phyloP scores from a whole-genome alignment of 2,113 vertebrate genomes.

The Scolopax mira region DNA sequence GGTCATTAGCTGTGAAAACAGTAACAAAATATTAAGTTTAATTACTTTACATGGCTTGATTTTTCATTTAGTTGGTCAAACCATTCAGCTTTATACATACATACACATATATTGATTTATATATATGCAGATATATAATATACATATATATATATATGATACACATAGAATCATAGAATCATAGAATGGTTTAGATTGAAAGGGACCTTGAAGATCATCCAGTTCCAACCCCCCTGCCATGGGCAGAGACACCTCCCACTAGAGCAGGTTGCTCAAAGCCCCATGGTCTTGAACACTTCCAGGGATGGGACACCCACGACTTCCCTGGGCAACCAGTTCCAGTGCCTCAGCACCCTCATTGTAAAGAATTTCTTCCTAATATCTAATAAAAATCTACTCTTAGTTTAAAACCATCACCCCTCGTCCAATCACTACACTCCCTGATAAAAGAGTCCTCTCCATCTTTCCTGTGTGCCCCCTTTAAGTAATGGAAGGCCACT shows the following conservation, averaged over 20 bases:
- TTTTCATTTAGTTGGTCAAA: slow-evolving; percentile 42
- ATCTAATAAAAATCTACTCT: neutral
- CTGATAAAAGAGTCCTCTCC: neutral
- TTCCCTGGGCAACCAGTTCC: neutral
- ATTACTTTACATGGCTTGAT: slow-evolving; percentile 13
- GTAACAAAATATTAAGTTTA: neutral
- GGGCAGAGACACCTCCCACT: neutral
- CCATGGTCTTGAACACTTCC: neutral
- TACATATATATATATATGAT: neutral
- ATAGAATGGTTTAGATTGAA: neutral
- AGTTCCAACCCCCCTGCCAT: neutral
- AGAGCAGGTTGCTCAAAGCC: neutral
- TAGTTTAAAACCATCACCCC: neutral
- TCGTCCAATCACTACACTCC: neutral
- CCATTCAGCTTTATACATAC: neutral
- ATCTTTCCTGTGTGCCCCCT: neutral
- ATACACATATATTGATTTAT: neutral
- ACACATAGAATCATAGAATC: neutral
- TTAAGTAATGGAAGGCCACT: neutral
- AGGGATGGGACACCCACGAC: neutral
- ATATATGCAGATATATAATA: neutral
- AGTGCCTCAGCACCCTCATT: no score
- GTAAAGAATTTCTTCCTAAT: neutral
- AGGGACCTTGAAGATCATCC: neutral
- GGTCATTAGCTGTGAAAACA: neutral